phyloP scores from a whole-genome alignment of 2,888 invertebrate species.

The Drosophila falleni region DNA sequence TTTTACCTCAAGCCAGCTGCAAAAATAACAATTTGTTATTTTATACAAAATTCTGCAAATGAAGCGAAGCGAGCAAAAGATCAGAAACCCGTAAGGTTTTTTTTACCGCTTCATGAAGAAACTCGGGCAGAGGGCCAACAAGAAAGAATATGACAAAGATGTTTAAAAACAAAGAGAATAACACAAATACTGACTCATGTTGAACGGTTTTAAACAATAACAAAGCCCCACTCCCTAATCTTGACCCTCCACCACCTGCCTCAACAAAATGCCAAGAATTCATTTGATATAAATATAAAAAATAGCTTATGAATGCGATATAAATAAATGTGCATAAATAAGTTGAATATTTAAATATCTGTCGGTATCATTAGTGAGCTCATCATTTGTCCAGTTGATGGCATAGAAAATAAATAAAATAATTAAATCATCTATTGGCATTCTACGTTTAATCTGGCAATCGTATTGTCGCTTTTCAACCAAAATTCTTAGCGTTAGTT shows the following conservation, averaged over 20 bases:
- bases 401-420: conserved; percentile 19
- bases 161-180: conserved; percentile 16
- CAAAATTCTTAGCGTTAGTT: neutral
- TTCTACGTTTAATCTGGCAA: conserved; percentile 17
- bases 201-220: conserved; percentile 37
- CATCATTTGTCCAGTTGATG: conserved; percentile 35
- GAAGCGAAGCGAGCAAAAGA: conserved; percentile 4
- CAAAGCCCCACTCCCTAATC: conserved; percentile 6
- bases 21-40: conserved; percentile 32
- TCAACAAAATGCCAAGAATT: conserved; percentile 44
- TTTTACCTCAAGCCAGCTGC: conserved; percentile 32
- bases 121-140: conserved; percentile 48
- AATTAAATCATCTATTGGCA: conserved; percentile 31
- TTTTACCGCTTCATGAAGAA: conserved; percentile 56
- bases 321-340: conserved; percentile 40
- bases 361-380: conserved; percentile 29
- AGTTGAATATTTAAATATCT: conserved; percentile 32
- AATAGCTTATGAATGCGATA: conserved; percentile 32
- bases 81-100: conserved; percentile 37
- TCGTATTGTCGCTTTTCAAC: conserved; percentile 6
- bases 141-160: conserved; percentile 25
- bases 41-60: conserved; percentile 9
- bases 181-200: conserved; percentile 48
- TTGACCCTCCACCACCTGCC: conserved; percentile 25
- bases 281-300: conserved; percentile 6